Evolutionary conservation across 2,797 vertebrate species (phyloP), one percentile per base, ranked within the genome.

Genomic region (Sternotherus odoratus): DNA sequence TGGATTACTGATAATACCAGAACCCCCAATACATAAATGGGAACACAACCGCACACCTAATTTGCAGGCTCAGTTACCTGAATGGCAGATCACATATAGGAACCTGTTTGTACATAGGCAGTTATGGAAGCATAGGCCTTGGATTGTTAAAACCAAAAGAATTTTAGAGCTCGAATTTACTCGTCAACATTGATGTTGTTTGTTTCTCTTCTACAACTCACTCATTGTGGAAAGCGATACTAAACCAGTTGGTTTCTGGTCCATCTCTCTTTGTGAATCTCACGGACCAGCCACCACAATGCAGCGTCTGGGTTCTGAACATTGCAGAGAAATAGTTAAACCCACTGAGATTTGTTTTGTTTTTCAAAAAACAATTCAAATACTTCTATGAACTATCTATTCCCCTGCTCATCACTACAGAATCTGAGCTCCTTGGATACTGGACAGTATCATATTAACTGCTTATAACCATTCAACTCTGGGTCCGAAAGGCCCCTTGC

Each of bases 81-180:
- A 66, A 33, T 66, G 63, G 19, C 8, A 4, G 63, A 63, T 21
- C n/a, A 4, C 4, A 39, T 0, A 7, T 2, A 88, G 63, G 1
- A 2, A 85, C 53, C 57, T 60, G 5, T 82, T 60, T 26, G 1
- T 0, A 0, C 2, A 0, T 15, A 6, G 0, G 2, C 30, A 28
- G 6, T 0, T 17, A 17, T n/a, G 46, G 72, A 91, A 88, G 77
- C 75, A 86, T 0, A 3, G 21, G 78, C 26, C 39, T 28, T 39
- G 81, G 19, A 53, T 26, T 75, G 69, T 81, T 80, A 63, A 0
- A 1, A 85, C 60, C 24, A 1, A 4, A 82, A 16, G 28, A 30
- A 50, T 36, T 50, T 8, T 82, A 49, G 50, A 54, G 1, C 0
- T 43, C 24, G 63, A 4, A 84, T 49, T 54, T 66, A 50, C 13